These are phyloP conservation scores for Crematogaster levior DNA, from an alignment of 2,888 invertebrate species.

Conservation along the genomic window DNA sequence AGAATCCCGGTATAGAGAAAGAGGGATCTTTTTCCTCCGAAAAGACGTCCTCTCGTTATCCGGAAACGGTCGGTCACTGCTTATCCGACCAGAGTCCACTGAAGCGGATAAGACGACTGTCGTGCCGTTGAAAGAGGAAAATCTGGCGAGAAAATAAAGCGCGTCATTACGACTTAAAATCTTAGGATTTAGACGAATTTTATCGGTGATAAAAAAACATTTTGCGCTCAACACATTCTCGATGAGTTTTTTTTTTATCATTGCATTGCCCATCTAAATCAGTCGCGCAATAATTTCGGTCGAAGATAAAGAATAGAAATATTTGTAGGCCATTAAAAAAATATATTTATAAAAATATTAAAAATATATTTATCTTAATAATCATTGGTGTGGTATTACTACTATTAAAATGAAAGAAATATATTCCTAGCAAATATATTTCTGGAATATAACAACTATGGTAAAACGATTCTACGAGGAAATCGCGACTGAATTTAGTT, in stretches of 20 bases:
- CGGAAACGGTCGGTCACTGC: slow-evolving; percentile 76
- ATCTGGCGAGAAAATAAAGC: slow-evolving; percentile 61
- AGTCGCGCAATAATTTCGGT: too few species aligned
- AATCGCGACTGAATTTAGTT: slow-evolving; percentile 37
- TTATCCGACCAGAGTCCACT: slow-evolving; percentile 70
- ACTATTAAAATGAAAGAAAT: not conserved
- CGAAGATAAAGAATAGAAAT: not conserved
- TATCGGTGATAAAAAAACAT: not conserved
- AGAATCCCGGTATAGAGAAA: slow-evolving; percentile 39
- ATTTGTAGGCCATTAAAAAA: not conserved
- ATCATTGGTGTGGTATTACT: not conserved
- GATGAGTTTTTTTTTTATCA: not conserved
- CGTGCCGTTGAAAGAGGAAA: slow-evolving; percentile 67
- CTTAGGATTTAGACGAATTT: not conserved
- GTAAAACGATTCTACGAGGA: slow-evolving; percentile 8
- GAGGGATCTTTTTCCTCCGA: slow-evolving; percentile 63
- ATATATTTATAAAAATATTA: too few species aligned
- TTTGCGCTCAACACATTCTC: not conserved
- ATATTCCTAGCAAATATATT: not conserved
- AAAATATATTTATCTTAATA: slow-evolving; percentile 4
- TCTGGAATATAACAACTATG: not conserved
- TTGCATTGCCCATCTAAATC: not conserved
- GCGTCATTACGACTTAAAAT: not conserved
- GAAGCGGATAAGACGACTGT: slow-evolving; percentile 64
- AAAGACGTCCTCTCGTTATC: slow-evolving; percentile 73